These are phyloP conservation scores for Vandiemenella viatica DNA, from an alignment of 2,888 invertebrate genomes.

Conservation along the genomic window DNA sequence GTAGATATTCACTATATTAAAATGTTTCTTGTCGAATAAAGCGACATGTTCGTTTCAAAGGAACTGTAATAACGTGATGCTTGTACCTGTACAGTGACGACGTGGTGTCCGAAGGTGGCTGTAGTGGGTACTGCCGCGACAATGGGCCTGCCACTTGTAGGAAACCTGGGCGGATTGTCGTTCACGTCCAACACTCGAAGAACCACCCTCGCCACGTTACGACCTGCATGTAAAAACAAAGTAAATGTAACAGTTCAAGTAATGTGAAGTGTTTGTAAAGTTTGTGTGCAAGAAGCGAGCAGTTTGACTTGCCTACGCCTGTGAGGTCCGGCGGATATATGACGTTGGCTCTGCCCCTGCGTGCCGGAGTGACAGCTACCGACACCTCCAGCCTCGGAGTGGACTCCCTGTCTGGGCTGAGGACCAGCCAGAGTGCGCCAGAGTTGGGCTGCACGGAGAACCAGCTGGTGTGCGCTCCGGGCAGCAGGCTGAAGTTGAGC, in stretches of 20 bases:
- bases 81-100: constrained; percentile 54
- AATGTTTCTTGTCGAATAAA: no score
- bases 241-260: background rate
- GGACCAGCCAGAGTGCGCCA: constrained; percentile 56
- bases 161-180: constrained; percentile 67
- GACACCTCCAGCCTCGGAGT: constrained; percentile 46
- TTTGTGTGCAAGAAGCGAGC: background rate
- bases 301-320: background rate
- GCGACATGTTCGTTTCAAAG: no score
- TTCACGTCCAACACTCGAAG: constrained; percentile 66
- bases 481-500: constrained; percentile 22
- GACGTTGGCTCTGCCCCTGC: constrained; percentile 35
- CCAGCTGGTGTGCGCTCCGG: constrained; percentile 31
- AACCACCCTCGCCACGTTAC: constrained; percentile 65
- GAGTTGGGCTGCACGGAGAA: constrained; percentile 64
- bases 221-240: constrained; percentile 30
- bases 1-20: no score
- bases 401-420: constrained; percentile 59
- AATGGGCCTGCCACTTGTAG: constrained; percentile 56
- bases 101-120: constrained; percentile 67
- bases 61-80: no score
- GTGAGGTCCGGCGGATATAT: background rate
- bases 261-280: background rate
- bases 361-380: constrained; percentile 38
- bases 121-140: constrained; percentile 70